phyloP scores from a whole-genome alignment of 2,113 vertebrate species.

The Sphyrna mokarran region DNA sequence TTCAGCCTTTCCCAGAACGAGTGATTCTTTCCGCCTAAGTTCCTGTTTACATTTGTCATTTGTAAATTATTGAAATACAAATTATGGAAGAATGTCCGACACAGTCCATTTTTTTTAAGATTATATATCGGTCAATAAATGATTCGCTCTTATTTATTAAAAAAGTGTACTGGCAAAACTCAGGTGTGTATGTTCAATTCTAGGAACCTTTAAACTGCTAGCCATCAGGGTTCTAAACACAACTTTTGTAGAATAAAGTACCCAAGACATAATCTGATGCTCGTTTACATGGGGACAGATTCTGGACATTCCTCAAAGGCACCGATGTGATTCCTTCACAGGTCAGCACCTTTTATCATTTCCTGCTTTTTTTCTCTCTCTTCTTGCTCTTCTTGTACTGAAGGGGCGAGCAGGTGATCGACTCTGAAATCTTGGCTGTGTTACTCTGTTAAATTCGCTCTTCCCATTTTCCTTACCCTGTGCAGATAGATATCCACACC shows the following conservation, averaged over 20 bases:
- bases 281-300: not conserved
- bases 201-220: not conserved
- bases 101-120: not conserved
- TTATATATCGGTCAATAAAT: slow-evolving; percentile 31
- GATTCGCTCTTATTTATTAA: slow-evolving; percentile 34
- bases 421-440: not conserved
- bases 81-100: not conserved
- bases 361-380: too few species aligned
- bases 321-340: not conserved
- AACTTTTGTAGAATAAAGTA: not conserved
- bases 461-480: not conserved
- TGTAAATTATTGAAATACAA: slow-evolving; percentile 21
- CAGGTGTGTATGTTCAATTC: not conserved
- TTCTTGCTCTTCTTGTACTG: not conserved
- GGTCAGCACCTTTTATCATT: not conserved
- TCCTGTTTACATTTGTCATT: slow-evolving; percentile 2
- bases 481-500: not conserved
- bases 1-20: not conserved
- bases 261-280: not conserved
- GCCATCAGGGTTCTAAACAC: not conserved
- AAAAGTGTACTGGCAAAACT: slow-evolving; percentile 18
- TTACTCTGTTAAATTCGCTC: not conserved
- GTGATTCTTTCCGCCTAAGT: not conserved
- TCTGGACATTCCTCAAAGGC: not conserved
- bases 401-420: not conserved